A percentile compares a stretch with the other conserved stretches of the same genome.
Conservation (phyloP, 2,113 vertebrate genomes). For the Caracal caracal region DNA sequence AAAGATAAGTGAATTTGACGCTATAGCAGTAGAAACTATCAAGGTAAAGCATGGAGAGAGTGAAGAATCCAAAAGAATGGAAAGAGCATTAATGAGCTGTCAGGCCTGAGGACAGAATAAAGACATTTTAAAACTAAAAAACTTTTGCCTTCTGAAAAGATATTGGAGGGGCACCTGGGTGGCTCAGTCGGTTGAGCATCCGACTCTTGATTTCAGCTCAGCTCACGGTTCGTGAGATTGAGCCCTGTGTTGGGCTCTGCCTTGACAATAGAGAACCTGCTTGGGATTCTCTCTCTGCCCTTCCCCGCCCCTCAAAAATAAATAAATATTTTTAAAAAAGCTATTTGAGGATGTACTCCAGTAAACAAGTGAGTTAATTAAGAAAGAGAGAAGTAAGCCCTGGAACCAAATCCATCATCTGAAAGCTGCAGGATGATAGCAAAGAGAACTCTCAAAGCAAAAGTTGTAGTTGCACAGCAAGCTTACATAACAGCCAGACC, state of each 20-base stretch:
- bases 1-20: constrained; percentile 13
- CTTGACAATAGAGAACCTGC: too few relatives aligned
- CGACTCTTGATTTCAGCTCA: too few relatives aligned
- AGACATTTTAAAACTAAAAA: background rate
- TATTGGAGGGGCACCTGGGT: too few relatives aligned
- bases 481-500: background rate
- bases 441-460: background rate
- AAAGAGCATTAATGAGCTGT: background rate
- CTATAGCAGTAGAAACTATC: background rate
- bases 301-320: too few relatives aligned
- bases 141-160: background rate
- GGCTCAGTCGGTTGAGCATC: too few relatives aligned
- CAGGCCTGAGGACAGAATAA: background rate
- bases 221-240: too few relatives aligned
- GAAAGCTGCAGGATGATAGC: background rate
- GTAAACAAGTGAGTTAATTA: background rate
- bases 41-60: background rate
- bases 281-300: too few relatives aligned
- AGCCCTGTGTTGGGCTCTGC: too few relatives aligned
- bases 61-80: background rate
- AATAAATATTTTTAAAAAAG: background rate
- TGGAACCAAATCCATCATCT: background rate
- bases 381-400: background rate
- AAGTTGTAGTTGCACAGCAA: background rate
- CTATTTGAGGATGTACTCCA: background rate